Conservation (phyloP, 2,888 invertebrate genomes). For the Colostygia pectinataria region DNA sequence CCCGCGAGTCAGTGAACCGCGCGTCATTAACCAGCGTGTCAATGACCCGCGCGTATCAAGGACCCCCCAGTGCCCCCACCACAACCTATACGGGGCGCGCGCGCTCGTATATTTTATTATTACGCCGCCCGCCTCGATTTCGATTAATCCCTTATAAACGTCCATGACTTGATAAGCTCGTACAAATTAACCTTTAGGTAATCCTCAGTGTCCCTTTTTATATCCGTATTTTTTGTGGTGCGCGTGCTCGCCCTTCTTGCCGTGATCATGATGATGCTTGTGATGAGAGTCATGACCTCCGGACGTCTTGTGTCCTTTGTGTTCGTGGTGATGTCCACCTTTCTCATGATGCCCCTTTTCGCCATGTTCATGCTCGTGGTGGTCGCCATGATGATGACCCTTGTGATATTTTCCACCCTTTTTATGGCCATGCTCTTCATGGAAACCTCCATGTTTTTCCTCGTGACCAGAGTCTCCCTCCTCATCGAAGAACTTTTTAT, state of each 20-base stretch:
- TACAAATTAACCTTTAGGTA: conserved; percentile 13
- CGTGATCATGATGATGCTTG: conserved; percentile 88
- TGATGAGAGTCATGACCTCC: conserved; percentile 91
- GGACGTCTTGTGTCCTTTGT: conserved; percentile 90
- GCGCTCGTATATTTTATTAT: too few relatives aligned
- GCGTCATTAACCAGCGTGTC: too few relatives aligned
- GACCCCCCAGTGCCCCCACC: too few relatives aligned
- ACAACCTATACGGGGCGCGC: too few relatives aligned
- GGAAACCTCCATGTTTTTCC: conserved; percentile 91
- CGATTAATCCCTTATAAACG: conserved; percentile 36
- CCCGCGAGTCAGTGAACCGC: too few relatives aligned
- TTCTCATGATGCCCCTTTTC: conserved; percentile 92
- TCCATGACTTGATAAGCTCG: conserved; percentile 21
- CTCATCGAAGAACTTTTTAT: conserved; percentile 93
- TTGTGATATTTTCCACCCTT: conserved; percentile 92
- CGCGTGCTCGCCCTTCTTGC: conserved; percentile 91
- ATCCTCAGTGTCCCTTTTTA: conserved; percentile 75
- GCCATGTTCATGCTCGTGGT: conserved; percentile 90
- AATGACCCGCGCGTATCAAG: too few relatives aligned
- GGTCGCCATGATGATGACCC: conserved; percentile 90
- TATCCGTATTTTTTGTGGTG: conserved; percentile 91
- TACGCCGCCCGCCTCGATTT: too few relatives aligned
- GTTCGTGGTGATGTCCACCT: conserved; percentile 90
- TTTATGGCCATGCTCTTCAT: conserved; percentile 91
- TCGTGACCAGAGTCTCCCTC: conserved; percentile 92